A percentile compares a stretch with the other conserved stretches of the same genome.
phyloP scores from a whole-genome alignment of 2,888 invertebrate species.

The Amphipoea lucens region DNA sequence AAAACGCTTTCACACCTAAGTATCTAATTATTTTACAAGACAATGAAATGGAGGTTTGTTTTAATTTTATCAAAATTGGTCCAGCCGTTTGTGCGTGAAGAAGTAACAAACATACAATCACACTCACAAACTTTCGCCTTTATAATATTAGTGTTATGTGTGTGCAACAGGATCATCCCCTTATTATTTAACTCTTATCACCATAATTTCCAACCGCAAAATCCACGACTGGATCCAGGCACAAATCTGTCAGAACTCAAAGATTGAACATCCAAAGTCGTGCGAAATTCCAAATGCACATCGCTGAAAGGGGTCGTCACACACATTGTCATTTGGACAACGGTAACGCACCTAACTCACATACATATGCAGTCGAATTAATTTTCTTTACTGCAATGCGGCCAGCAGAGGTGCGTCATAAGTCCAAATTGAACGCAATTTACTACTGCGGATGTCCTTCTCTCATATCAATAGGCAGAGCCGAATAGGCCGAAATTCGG shows the following conservation, averaged over 20 bases:
- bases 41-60: neutral
- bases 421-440: slow-evolving; percentile 47
- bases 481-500: slow-evolving; percentile 32
- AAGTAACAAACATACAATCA: no score
- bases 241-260: neutral
- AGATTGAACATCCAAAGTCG: neutral
- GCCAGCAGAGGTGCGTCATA: slow-evolving; percentile 17
- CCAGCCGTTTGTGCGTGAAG: no score
- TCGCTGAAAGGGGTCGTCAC: neutral
- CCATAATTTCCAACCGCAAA: no score
- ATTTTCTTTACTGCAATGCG: slow-evolving; percentile 56
- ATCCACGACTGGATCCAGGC: neutral
- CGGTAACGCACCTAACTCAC: slow-evolving; percentile 13
- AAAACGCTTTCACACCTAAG: slow-evolving; percentile 1
- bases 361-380: slow-evolving; percentile 20
- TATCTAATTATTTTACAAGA: slow-evolving; percentile 1
- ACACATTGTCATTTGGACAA: slow-evolving; percentile 19
- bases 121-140: no score
- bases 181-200: neutral
- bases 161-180: no score
- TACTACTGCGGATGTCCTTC: slow-evolving; percentile 30
- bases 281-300: neutral
- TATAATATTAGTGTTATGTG: no score
- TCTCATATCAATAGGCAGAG: slow-evolving; percentile 16
- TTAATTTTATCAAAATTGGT: neutral